A percentile compares a stretch with the other conserved stretches of the same genome.
Evolutionary conservation across 2,888 invertebrate species (phyloP).

Genomic region (Papilio demoleus): DNA sequence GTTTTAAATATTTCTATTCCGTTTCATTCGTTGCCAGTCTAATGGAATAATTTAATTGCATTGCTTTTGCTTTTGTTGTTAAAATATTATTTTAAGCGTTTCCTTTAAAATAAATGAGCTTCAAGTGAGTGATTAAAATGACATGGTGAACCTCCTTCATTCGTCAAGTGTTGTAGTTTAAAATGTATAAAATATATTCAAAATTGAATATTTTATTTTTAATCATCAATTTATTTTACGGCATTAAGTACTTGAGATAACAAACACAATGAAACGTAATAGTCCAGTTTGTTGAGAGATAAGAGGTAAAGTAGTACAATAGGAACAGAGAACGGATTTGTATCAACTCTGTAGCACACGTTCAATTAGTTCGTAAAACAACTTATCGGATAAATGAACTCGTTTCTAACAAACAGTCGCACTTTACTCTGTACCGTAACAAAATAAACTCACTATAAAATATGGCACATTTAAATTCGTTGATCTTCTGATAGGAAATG

Average conservation of each 20-base stretch:
- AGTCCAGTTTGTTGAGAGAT: constrained; percentile 6
- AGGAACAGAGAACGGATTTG: constrained; percentile 39
- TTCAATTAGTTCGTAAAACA: constrained; percentile 67
- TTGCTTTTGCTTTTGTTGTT: constrained; percentile 28
- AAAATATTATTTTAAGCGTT: background rate
- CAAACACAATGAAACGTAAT: background rate
- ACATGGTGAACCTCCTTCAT: too few relatives aligned
- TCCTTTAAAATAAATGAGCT: background rate
- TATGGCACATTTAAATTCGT: constrained; percentile 53
- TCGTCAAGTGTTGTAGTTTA: too few relatives aligned
- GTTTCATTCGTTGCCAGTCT: constrained; percentile 40
- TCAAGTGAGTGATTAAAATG: background rate
- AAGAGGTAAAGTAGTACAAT: constrained; percentile 10
- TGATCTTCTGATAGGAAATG: constrained; percentile 56
- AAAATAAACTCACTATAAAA: constrained; percentile 56
- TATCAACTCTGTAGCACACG: constrained; percentile 52
- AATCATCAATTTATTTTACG: background rate
- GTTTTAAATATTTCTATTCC: constrained; percentile 54
- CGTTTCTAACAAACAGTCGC: constrained; percentile 21
- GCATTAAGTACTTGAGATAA: background rate
- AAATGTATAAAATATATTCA: too few relatives aligned
- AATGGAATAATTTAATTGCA: constrained; percentile 40
- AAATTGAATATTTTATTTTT: too few relatives aligned
- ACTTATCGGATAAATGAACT: constrained; percentile 56
- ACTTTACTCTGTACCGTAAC: constrained; percentile 19